These are phyloP conservation scores for Anhinga anhinga DNA, from an alignment of 2,113 vertebrate genomes.

Conservation along the genomic window DNA sequence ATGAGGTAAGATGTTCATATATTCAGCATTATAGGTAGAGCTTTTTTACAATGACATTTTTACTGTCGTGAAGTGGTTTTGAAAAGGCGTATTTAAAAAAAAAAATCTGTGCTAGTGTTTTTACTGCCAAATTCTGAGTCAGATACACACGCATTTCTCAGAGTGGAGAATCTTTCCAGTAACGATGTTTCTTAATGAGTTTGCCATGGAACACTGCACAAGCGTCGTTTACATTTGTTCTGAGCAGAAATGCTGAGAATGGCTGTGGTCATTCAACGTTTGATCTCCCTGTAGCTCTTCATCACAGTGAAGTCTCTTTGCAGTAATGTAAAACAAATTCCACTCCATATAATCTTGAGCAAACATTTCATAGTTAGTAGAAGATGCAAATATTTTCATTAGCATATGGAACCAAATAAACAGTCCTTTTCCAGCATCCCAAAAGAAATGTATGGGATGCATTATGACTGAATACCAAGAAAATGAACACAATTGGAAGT, in stretches of 20 bases:
- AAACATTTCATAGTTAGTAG: not conserved
- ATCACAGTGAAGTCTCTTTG: not conserved
- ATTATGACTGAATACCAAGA: not conserved
- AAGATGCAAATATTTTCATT: not conserved
- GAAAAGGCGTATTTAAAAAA: not conserved
- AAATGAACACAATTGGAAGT: not conserved
- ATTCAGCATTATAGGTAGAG: not conserved
- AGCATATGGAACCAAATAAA: not conserved
- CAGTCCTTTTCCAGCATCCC: not conserved
- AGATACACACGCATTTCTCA: not conserved
- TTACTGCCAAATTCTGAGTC: slow-evolving; percentile 12
- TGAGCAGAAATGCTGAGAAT: not conserved
- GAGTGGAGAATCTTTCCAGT: not conserved
- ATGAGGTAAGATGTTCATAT: slow-evolving; percentile 21
- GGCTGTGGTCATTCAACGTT: not conserved
- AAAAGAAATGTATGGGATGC: not conserved
- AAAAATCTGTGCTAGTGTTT: not conserved
- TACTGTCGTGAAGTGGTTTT: not conserved
- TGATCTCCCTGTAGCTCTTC: not conserved
- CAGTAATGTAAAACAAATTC: not conserved
- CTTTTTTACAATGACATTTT: not conserved
- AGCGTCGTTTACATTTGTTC: not conserved
- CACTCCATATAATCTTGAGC: not conserved
- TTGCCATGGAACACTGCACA: slow-evolving; percentile 1
- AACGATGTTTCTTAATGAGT: not conserved